Evolutionary conservation across 1,140 invertebrate species (phyloP), one percentile per base, ranked within the genome.

Genomic region (Drosophila biarmipes): DNA sequence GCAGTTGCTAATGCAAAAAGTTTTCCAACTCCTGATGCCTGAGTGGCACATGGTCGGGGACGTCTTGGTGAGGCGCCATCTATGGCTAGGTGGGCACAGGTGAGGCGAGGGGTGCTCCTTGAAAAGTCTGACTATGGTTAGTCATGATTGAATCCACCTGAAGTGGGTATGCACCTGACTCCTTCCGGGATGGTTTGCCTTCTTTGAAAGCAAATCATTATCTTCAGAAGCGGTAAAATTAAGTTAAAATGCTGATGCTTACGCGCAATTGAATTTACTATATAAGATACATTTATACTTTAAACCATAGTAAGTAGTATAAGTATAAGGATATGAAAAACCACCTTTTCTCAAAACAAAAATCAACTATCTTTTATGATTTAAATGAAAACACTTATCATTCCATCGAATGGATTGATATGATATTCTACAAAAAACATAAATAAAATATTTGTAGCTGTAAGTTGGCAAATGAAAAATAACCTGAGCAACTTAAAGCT

Each of bases 1-100:
- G 69, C 69, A 75, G 62, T 55, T 76, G 84, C 84, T 82, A 89
- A 87, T 87, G 82, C 79, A 89, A 79, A 86, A 86, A 87, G 45
- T 86, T 86, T 81, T 55, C 40, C 64, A 69, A 55, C 66, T 69
- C 38, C 40, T 55, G 66, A 69, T 56, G 66, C 48, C 34, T 38
- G 38, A 31, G 31, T 48, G 42, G 15, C 21, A 48, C 24, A 38
- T 38, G 29, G 57, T 2, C 15, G 27, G 11, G n/a, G 17, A 45
- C 34, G 40, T 37, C 34, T 55, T 46, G 40, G 40, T 35, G 49
- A 12, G 66, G 66, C 63, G 66, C 67, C 67, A 69, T 55, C 66
- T 55, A 21, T 17, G 66, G 48, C 38, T 68, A 42, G 42, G 63
- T 45, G 68, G 68, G 68, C 66, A 54, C 31, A 71, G 64, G 49